Base-by-base conservation (phyloP, 2,797 vertebrate genomes). In the Sylvilagus floridanus region DNA sequence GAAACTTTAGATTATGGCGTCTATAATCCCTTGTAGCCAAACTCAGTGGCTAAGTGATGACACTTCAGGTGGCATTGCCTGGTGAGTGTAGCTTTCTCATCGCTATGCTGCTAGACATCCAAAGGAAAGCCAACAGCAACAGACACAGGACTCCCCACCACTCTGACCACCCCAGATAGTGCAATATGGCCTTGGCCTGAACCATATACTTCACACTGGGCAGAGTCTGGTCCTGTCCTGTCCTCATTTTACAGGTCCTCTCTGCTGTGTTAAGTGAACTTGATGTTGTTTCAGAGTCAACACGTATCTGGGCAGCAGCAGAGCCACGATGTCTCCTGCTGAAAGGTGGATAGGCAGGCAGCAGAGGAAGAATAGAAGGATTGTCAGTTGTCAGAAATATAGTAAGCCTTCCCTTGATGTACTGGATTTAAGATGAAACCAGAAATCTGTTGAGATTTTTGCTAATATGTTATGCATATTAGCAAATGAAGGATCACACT, bases 361-460 rank as follows among this genome's bases (percentile, higher is more conserved):
- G 35, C 72, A 95, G 26, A 94, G 93, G 93, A 97, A 97, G 71
- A 95, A 50, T 37, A 93, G 94, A 96, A 97, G 60, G 84, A 2
- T 26, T 96, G 60, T 28, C 50, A 92, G 2, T 11, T 94, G 75
- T 37, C 32, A 88, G 90, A 52, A 19, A 92, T 96, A 84, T 88
- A 57, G 52, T 97, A 66, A 88, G 65, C 0, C 94, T 96, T 96
- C 93, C 35, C 66, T 96, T 54, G 92, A 81, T 85, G 66, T 89
- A 19, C 28, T 91, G 37, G 50, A 88, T 94, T 7, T 94, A 92
- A 98, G 96, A 35, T 47, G 75, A 97, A 97, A 97, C 69, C 94
- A 98, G 96, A 97, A 87, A 84, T 62, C 12, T 85, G 57, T 88
- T 76, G 96, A 79, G 88, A 62, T 94, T 96, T 90, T 88, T 84